Conservation (phyloP, 2,888 invertebrate genomes). For the Tiphia femorata region DNA sequence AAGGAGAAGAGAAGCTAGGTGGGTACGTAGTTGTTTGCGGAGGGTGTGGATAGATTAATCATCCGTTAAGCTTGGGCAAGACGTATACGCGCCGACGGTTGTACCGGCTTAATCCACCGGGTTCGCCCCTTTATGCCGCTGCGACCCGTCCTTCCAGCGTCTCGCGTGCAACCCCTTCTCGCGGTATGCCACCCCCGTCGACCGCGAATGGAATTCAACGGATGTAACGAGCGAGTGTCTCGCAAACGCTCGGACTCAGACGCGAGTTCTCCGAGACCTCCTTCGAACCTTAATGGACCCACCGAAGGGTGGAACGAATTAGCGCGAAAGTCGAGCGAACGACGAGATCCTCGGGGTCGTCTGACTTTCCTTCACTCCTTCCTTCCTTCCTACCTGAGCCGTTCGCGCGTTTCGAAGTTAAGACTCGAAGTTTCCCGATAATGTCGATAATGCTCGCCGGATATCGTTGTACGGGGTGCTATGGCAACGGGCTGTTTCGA, state of each 20-base stretch:
- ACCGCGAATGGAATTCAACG: conserved; percentile 23
- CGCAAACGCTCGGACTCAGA: conserved; percentile 28
- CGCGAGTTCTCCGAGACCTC: conserved; percentile 34
- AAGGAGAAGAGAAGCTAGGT: conserved; percentile 28
- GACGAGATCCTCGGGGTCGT: conserved; percentile 3
- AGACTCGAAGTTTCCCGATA: not conserved
- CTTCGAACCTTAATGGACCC: conserved; percentile 35
- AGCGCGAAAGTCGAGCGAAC: conserved; percentile 34
- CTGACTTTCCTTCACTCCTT: not conserved
- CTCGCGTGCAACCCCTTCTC: conserved; percentile 27
- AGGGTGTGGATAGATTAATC: conserved; percentile 63
- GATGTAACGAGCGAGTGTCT: conserved; percentile 36
- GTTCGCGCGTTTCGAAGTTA: not conserved
- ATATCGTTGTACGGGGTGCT: not conserved
- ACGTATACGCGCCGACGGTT: conserved; percentile 52
- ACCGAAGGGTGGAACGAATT: conserved; percentile 31
- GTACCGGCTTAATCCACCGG: conserved; percentile 54
- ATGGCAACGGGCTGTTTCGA: not conserved
- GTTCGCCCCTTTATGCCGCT: conserved; percentile 34
- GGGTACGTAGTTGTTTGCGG: conserved; percentile 53
- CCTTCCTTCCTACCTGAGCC: not conserved
- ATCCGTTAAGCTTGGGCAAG: conserved; percentile 60
- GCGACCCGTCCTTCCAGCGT: conserved; percentile 15
- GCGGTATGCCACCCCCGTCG: conserved; percentile 20
- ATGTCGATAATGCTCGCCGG: not conserved